Conservation (phyloP, 2,888 invertebrate species). For the Cistogaster globosa region DNA sequence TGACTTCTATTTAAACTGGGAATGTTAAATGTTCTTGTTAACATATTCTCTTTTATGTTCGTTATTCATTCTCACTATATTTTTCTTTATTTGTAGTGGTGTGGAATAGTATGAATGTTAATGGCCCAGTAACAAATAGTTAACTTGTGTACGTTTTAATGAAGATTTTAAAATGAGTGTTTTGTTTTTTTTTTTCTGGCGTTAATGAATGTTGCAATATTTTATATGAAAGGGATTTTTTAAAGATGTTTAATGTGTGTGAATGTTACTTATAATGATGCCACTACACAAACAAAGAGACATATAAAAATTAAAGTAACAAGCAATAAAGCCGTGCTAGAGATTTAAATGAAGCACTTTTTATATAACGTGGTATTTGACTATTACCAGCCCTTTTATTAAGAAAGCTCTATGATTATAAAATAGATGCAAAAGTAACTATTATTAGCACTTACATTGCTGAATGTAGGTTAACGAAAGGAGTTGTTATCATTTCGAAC, state of each 20-base stretch:
- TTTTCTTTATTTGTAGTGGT: constrained; percentile 7
- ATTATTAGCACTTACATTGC: constrained; percentile 66
- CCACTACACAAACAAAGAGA: constrained; percentile 2
- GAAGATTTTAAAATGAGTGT: neutral
- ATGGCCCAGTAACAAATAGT: constrained; percentile 46
- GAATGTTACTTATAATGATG: constrained; percentile 18
- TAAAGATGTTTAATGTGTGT: constrained; percentile 47
- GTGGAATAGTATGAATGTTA: constrained; percentile 14
- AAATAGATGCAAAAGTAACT: constrained; percentile 55
- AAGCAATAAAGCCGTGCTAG: neutral
- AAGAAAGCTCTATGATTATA: constrained; percentile 8
- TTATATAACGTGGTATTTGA: neutral
- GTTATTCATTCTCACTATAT: constrained; percentile 46
- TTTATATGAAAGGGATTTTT: constrained; percentile 36
- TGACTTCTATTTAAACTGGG: no score
- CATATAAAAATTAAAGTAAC: constrained; percentile 5
- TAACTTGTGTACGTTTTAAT: constrained; percentile 1
- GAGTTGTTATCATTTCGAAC: neutral
- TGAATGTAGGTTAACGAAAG: constrained; percentile 64
- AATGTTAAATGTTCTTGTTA: no score
- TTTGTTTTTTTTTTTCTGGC: neutral
- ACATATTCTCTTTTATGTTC: neutral
- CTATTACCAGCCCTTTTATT: neutral
- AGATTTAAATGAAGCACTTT: neutral
- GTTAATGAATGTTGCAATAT: constrained; percentile 34